Percentiles rank a stretch among this genome's conserved stretches.
phyloP scores from a whole-genome alignment of 1,140 invertebrate species.

The Acromyrmex charruanus region DNA sequence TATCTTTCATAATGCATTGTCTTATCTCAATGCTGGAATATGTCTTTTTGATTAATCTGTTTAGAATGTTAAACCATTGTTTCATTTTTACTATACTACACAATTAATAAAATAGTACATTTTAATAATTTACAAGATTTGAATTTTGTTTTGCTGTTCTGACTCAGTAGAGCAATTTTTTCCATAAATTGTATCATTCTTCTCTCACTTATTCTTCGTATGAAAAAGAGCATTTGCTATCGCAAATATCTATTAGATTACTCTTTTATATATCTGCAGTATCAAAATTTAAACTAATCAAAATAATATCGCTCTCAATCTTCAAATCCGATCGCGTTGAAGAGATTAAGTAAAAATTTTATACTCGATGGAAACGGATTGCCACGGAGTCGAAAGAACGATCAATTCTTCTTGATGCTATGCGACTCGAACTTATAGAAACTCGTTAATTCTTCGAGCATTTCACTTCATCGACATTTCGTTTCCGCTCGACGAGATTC shows the following conservation, averaged over 20 bases:
- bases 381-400: background rate
- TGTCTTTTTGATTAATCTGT: background rate
- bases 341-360: background rate
- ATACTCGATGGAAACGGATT: background rate
- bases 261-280: background rate
- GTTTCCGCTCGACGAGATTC: constrained; percentile 43
- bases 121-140: background rate
- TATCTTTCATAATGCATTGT: background rate
- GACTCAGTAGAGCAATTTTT: background rate
- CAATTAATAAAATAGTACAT: background rate
- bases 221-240: background rate
- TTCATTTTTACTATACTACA: background rate
- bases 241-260: background rate
- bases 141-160: background rate
- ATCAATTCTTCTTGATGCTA: constrained; percentile 41
- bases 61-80: background rate
- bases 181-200: background rate
- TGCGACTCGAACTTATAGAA: constrained; percentile 25
- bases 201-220: background rate
- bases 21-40: background rate
- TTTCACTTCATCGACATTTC: constrained; percentile 44
- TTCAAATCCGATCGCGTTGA: background rate
- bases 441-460: constrained; percentile 54
- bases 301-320: background rate
- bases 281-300: background rate